Evolutionary conservation across 2,888 invertebrate species (phyloP), one percentile per base, ranked within the genome.

Genomic region (Chalcis sispes): DNA sequence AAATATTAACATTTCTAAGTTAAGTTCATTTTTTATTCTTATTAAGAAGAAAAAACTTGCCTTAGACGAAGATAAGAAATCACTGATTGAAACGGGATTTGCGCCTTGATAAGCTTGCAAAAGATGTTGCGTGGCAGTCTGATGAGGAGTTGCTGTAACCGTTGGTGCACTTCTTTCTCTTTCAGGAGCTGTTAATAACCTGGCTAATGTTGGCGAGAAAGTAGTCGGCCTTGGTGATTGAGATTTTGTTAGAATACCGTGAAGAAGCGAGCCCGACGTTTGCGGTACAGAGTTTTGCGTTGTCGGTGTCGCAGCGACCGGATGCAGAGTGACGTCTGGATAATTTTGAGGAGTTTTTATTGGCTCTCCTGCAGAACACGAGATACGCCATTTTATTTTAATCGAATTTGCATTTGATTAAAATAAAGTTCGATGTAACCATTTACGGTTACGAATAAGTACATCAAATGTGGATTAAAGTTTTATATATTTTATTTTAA

Each of bases 191-290:
- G 95, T 95, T 83, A 95, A 91, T 82, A 95, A 91, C 89, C 94
- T 91, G 81, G 95, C 95, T 89, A 95, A 91, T 83, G 95, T 95
- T 80, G 95, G 95, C 83, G 95, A 95, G 90, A 93, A 94, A 83
- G 93, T 92, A 82, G 93, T 91, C 82, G 91, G 91, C 84, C 91
- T 90, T 48, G 88, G 89, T 20, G 88, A 86, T 79, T 88, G 88
- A 23, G 86, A 85, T 79, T 95, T 95, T 1, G 95, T 95, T 71
- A 95, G 89, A 82, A 95, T 95, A 50, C 94, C 95, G 84, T 95
- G 95, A 2, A 95, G 90, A 64, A 95, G 89, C 0, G 95, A 95
- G 79, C 90, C 91, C 76, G 92, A 92, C 81, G 92, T 91, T 40
- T 80, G 80, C 4, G 89, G 85, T 42, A 86, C 78, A 7, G 89